Percentiles rank a stretch among this genome's conserved stretches.
Evolutionary conservation across 2,888 invertebrate genomes (phyloP).

Genomic region (Camptogramma bilineatum): DNA sequence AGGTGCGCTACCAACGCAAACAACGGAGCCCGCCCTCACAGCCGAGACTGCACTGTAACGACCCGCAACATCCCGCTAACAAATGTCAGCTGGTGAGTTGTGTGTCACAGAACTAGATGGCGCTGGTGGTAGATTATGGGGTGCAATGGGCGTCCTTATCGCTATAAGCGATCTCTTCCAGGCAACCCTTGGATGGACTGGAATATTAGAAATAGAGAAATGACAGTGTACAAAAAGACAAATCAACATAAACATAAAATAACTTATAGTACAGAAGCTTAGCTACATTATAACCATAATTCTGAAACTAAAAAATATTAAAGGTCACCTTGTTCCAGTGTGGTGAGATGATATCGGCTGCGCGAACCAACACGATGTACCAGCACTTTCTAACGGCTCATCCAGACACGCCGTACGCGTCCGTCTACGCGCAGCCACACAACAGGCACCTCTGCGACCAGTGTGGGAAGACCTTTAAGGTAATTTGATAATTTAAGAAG

Average conservation of each 20-base stretch:
- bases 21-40: not conserved
- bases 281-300: no score
- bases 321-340: slow-evolving; percentile 23
- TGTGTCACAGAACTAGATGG: not conserved
- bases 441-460: slow-evolving; percentile 23
- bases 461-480: slow-evolving; percentile 29
- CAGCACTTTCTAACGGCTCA: slow-evolving; percentile 27
- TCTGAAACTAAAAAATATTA: no score
- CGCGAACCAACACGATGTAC: slow-evolving; percentile 23
- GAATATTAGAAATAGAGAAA: no score
- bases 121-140: no score
- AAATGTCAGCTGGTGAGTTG: slow-evolving; percentile 23
- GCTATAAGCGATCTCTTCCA: no score
- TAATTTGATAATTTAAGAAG: not conserved
- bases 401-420: slow-evolving; percentile 28
- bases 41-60: slow-evolving; percentile 14
- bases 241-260: no score
- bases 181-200: no score
- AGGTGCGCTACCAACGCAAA: slow-evolving; percentile 7
- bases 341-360: slow-evolving; percentile 7
- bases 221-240: no score
- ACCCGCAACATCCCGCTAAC: slow-evolving; percentile 18
- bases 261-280: no score
- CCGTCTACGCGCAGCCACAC: slow-evolving; percentile 28
- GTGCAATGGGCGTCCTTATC: no score